A percentile compares a stretch with the other conserved stretches of the same genome.
These are phyloP conservation scores for Paradisaea rubra DNA, from an alignment of 2,113 vertebrate species.

Conservation along the genomic window DNA sequence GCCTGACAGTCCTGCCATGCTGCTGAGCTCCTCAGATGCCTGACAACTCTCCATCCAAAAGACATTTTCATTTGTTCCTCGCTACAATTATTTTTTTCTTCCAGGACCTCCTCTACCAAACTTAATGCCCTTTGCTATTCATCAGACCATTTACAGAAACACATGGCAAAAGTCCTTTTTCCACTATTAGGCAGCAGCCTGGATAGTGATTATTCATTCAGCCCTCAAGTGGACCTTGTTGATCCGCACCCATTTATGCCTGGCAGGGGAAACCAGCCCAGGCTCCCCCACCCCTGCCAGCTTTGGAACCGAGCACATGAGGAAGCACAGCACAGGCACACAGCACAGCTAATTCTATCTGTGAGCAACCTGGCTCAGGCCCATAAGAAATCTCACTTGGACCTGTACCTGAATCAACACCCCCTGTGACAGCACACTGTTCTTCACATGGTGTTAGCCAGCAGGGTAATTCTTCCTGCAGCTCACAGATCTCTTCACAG, in stretches of 20 bases:
- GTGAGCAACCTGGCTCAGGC: background rate
- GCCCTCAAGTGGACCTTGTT: background rate
- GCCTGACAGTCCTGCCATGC: background rate
- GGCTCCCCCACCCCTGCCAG: background rate
- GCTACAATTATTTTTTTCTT: background rate
- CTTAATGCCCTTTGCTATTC: background rate
- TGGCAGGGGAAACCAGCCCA: background rate
- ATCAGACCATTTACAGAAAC: background rate
- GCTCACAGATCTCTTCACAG: background rate
- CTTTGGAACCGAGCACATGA: fast-evolving
- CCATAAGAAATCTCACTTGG: fast-evolving
- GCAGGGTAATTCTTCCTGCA: background rate
- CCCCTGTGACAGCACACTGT: too few species aligned
- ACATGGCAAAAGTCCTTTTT: background rate
- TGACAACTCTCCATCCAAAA: background rate
- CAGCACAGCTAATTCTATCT: background rate
- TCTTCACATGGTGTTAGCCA: fast-evolving
- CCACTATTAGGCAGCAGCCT: background rate
- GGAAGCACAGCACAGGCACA: background rate
- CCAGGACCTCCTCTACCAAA: background rate
- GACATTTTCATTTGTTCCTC: background rate
- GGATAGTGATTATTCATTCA: background rate
- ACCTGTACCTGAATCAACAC: background rate
- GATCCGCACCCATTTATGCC: background rate
- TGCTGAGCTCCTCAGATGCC: background rate